Base-by-base conservation (phyloP, 2,797 vertebrate species). In the Oceanodroma leucorhoa region DNA sequence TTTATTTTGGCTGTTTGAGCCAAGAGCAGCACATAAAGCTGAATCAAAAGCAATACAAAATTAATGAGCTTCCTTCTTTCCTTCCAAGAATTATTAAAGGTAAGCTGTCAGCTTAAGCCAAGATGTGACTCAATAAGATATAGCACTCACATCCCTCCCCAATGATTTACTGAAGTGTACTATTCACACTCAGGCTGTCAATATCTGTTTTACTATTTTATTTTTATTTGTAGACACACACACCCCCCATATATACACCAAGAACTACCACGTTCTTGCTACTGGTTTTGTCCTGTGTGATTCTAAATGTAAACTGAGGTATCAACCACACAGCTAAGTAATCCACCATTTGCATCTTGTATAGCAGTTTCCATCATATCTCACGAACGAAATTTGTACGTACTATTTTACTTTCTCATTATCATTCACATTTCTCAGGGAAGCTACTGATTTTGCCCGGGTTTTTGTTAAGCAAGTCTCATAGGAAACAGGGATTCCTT, bases 71-170 rank as follows among this genome's bases (percentile, higher is more conserved):
- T 80, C 61, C 82, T 73, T 51, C 62, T 65, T 72, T 69, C 62
- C 55, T 80, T 62, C 64, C 89, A 91, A 45, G 38, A 89, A 83
- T 80, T 79, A 94, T 84, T 34, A 23, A 86, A 93, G 93, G 73
- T 90, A 95, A 94, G 83, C 66, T 81, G 76, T 54, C 89, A 86
- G 83, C 77, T 11, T 23, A 27, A 87, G 72, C 69, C 76, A 77
- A 75, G 61, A 43, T 41, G 57, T 46, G 84, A 14, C 32, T 77
- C 6, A 0, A 9, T 11, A 27, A 70, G 48, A 10, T 2, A 34
- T 0, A 62, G 38, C 1, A 30, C n/a, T 66, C 51, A 7, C 8
- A 51, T 2, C 57, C 60, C 29, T 55, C 55, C 21, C 32, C 36
- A 14, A 1, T 5, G 69, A 27, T 1, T 51, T 80, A 12, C 48